Evolutionary conservation across 2,797 vertebrate species (phyloP).

Genomic region (Sebastes itinus): DNA sequence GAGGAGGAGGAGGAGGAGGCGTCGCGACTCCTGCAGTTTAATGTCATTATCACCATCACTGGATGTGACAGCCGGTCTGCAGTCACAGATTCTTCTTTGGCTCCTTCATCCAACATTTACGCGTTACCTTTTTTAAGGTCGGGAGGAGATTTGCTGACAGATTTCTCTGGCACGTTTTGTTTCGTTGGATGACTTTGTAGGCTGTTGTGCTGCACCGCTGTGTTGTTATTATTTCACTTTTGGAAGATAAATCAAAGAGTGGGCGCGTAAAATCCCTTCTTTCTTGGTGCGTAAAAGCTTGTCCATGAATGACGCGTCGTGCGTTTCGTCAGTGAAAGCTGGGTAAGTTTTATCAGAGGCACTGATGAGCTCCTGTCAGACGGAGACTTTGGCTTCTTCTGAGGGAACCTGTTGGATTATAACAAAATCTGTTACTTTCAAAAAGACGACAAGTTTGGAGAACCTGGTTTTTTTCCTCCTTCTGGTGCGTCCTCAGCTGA

Average conservation of each 20-base stretch:
- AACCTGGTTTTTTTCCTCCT: neutral
- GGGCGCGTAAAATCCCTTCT: neutral
- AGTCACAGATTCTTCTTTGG: neutral
- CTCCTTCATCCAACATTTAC: neutral
- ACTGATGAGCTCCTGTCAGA: conserved; percentile 22
- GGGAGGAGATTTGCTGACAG: neutral
- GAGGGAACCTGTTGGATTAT: conserved; percentile 45
- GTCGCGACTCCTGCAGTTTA: neutral
- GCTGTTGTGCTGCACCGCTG: neutral
- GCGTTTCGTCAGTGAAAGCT: neutral
- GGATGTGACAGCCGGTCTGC: neutral
- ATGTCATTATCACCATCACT: neutral
- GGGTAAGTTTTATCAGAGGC: conserved; percentile 29
- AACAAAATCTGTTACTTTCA: neutral
- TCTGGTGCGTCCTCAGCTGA: neutral
- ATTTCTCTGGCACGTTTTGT: neutral
- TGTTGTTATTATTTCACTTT: neutral
- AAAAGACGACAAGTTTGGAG: conserved; percentile 1
- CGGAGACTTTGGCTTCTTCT: neutral
- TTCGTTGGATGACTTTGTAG: neutral
- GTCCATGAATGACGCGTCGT: neutral
- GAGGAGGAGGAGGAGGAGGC: neutral
- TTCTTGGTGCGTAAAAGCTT: conserved; percentile 55
- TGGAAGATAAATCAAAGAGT: neutral
- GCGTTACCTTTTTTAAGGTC: neutral